Conservation (phyloP, 2,113 vertebrate species). For the Hypanus sabinus region DNA sequence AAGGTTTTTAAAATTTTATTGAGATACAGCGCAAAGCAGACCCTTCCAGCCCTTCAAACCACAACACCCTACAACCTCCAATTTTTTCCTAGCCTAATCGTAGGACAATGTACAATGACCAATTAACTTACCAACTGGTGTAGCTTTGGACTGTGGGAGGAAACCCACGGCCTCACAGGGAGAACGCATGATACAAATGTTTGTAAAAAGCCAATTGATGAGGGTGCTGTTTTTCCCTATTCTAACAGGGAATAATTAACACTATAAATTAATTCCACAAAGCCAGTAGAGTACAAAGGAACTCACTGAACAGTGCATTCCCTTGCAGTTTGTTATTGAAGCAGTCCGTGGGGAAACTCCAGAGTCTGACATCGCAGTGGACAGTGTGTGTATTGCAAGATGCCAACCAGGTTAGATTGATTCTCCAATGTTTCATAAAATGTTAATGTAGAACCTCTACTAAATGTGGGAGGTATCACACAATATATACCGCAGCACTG, state of each 20-base stretch:
- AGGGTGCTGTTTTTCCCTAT: background rate
- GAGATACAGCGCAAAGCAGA: no score
- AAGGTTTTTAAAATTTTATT: no score
- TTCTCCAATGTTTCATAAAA: background rate
- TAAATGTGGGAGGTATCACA: no score
- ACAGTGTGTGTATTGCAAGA: constrained; percentile 57
- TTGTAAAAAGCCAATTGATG: background rate
- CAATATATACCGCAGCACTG: no score
- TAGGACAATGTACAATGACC: no score
- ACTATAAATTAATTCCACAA: background rate
- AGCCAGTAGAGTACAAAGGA: background rate
- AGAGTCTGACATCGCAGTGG: constrained; percentile 65
- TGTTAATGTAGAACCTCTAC: background rate
- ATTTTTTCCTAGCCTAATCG: no score
- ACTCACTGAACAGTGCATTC: constrained; percentile 31
- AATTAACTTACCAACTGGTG: no score
- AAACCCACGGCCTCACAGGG: no score
- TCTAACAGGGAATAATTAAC: background rate
- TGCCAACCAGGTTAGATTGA: constrained; percentile 54
- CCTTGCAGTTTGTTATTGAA: constrained; percentile 61
- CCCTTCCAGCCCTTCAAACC: no score
- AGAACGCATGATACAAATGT: no score
- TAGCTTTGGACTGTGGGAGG: no score
- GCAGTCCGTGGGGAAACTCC: constrained; percentile 56
- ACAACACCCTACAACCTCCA: no score